These are phyloP conservation scores for Mermis nigrescens DNA, from an alignment of 2,888 invertebrate genomes.

Conservation along the genomic window DNA sequence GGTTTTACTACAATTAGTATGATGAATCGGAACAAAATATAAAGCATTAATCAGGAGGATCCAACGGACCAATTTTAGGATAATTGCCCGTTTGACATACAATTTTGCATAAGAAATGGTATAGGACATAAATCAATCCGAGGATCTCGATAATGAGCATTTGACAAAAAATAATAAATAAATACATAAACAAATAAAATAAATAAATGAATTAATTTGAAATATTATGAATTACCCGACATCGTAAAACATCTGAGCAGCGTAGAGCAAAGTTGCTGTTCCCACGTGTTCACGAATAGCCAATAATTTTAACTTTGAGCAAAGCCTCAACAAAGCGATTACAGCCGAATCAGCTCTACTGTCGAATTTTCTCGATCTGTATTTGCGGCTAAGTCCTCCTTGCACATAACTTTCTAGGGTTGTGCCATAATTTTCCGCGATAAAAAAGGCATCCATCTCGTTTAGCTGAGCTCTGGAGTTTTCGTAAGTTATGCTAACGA, in stretches of 20 bases:
- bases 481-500: slow-evolving; percentile 46
- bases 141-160: too few species aligned
- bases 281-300: slow-evolving; percentile 50
- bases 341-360: slow-evolving; percentile 51
- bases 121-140: too few species aligned
- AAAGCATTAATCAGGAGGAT: too few species aligned
- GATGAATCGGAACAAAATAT: too few species aligned
- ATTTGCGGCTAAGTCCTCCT: slow-evolving; percentile 47
- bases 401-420: slow-evolving; percentile 49
- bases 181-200: too few species aligned
- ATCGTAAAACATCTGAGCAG: slow-evolving; percentile 50
- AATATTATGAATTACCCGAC: too few species aligned
- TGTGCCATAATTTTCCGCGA: slow-evolving; percentile 45
- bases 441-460: slow-evolving; percentile 40
- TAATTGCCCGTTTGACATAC: too few species aligned
- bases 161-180: too few species aligned
- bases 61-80: too few species aligned
- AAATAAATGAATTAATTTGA: too few species aligned
- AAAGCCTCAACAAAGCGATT: slow-evolving; percentile 47
- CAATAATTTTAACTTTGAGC: slow-evolving; percentile 42
- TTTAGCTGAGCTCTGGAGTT: slow-evolving; percentile 41
- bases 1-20: too few species aligned
- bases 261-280: slow-evolving; percentile 51
- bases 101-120: too few species aligned
- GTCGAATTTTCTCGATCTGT: slow-evolving; percentile 47